These are phyloP conservation scores for Xyliphius kryptos DNA, from an alignment of 2,113 vertebrate genomes.

Conservation along the genomic window DNA sequence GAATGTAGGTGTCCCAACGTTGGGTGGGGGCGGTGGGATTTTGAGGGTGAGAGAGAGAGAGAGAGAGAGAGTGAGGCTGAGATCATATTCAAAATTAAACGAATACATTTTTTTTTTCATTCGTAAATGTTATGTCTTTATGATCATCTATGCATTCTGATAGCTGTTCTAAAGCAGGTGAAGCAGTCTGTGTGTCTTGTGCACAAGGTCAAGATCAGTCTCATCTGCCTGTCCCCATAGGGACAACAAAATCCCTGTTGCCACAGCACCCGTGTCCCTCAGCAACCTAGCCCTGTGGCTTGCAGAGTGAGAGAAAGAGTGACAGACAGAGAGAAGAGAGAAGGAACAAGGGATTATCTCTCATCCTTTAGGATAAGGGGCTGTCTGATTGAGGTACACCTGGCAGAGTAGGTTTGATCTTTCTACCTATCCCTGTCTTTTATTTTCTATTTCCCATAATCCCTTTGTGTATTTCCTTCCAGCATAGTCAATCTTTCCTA, in stretches of 20 bases:
- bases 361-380: conserved; percentile 60
- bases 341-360: conserved; percentile 56
- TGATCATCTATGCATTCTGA: too few relatives aligned
- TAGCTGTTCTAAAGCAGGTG: too few relatives aligned
- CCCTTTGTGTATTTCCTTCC: conserved; percentile 64
- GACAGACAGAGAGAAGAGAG: conserved; percentile 18
- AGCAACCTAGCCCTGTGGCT: too few relatives aligned
- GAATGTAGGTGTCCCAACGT: too few relatives aligned
- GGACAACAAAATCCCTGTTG: conserved; percentile 54
- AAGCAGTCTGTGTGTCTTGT: too few relatives aligned
- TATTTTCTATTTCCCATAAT: conserved; percentile 56
- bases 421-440: conserved; percentile 41
- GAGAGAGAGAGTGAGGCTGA: too few relatives aligned
- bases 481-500: conserved; percentile 39
- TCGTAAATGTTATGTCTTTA: too few relatives aligned
- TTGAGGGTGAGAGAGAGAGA: too few relatives aligned
- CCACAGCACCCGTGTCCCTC: too few relatives aligned
- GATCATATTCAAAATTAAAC: too few relatives aligned
- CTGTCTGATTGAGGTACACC: conserved; percentile 53
- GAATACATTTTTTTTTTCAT: too few relatives aligned
- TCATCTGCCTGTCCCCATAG: conserved; percentile 58
- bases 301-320: background rate
- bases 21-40: too few relatives aligned
- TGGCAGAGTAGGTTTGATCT: conserved; percentile 63
- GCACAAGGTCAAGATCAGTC: conserved; percentile 54